Base-by-base conservation (phyloP, 2,888 invertebrate species). In the Leptinotarsa rubiginosa region DNA sequence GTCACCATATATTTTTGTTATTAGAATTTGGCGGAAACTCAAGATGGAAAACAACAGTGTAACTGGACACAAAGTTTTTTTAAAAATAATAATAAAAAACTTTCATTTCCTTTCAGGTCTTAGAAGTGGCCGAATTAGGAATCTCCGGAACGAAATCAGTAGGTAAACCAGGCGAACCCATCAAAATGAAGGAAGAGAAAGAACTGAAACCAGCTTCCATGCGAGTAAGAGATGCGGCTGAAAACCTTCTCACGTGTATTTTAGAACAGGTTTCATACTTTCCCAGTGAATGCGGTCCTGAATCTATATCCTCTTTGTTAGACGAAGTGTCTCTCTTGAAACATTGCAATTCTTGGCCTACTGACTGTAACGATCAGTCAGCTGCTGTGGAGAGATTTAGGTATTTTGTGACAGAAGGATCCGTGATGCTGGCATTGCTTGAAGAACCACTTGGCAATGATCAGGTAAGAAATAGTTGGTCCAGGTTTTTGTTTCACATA, bases 171-270 rank as follows among this genome's bases (percentile, higher is more conserved):
- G 96, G 96, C 10, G 97, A 97, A 84, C 92, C 94, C 15, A 92
- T 96, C 0, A 95, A 95, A 87, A 94, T 96, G 92, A 98, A 98
- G 86, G 97, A 97, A 81, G 97, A 97, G 81, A 99, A 99, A 86
- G 96, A 97, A 87, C 87, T 97, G 75, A 98, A 98, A 86, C 98
- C 99, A 0, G 98, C 97, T 0, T 99, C 99, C 0, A 96, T 98
- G 94, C 90, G 99, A 80, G 99, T 99, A 0, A 92, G 97, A 75
- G 99, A 99, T 88, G 98, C 99, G 0, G 99, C 99, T 0, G 99
- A 99, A 88, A 95, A 95, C 78, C 89, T 99, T 54, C 90, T 99
- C 7, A 96, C 97, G 80, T 92, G 95, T 75, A 95, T 98, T 80
- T 90, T 98, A 75, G 97, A 97, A 87, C 96, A 97, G 90, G 94